phyloP scores from a whole-genome alignment of 2,113 vertebrate genomes.

The Ornithorhynchus anatinus region DNA sequence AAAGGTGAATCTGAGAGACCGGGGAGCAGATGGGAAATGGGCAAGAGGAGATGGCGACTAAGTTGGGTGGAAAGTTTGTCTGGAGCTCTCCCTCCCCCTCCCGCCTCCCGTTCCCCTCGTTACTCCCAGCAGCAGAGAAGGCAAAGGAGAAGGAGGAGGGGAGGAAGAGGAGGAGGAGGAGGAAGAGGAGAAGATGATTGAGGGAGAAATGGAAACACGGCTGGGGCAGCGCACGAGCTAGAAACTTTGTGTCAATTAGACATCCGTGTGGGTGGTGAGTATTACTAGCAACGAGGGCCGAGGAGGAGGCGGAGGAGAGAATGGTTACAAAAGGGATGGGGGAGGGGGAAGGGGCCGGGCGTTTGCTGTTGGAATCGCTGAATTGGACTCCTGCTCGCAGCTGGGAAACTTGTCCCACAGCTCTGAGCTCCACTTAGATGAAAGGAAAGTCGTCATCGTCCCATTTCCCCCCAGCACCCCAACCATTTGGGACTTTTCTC shows the following conservation, averaged over 20 bases:
- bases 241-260: conserved; percentile 76
- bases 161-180: conserved; percentile 32
- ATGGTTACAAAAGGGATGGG: too few species aligned
- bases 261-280: conserved; percentile 84
- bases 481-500: too few species aligned
- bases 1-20: conserved; percentile 54
- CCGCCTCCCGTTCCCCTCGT: conserved; percentile 15
- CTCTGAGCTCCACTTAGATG: neutral
- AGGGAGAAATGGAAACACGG: conserved; percentile 44
- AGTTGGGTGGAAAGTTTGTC: conserved; percentile 59
- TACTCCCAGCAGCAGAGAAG: neutral
- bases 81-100: conserved; percentile 50
- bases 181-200: conserved; percentile 31
- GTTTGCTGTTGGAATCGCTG: neutral
- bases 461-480: too few species aligned
- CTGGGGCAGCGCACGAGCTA: conserved; percentile 39
- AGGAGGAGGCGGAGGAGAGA: conserved; percentile 6
- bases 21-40: conserved; percentile 62
- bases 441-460: neutral
- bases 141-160: conserved; percentile 35
- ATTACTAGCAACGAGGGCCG: conserved; percentile 61
- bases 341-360: neutral
- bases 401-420: neutral
- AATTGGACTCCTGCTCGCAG: neutral
- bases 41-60: conserved; percentile 41